phyloP scores from a whole-genome alignment of 2,797 vertebrate genomes.

The Semaprochilodus insignis region DNA sequence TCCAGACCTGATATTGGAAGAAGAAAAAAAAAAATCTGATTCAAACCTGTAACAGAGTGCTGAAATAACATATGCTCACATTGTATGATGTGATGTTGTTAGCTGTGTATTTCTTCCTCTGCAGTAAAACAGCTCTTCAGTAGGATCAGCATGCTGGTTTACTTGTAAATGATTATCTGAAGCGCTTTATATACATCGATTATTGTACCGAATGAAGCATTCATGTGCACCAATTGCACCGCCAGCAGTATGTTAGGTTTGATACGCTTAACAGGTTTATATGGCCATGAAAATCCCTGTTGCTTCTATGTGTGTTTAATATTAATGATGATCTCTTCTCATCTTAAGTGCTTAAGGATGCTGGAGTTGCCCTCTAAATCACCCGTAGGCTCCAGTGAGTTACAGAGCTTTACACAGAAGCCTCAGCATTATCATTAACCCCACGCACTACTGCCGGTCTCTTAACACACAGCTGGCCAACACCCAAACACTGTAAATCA shows the following conservation, averaged over 20 bases:
- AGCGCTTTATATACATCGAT: too few relatives aligned
- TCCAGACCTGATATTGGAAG: too few relatives aligned
- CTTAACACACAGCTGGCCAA: constrained; percentile 14
- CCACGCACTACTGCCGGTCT: not conserved
- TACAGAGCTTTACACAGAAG: constrained; percentile 15
- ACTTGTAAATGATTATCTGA: too few relatives aligned
- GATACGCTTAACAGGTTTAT: not conserved
- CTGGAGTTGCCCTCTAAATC: constrained; percentile 23
- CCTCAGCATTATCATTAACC: constrained; percentile 25
- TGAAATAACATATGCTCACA: too few relatives aligned
- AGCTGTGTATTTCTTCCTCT: too few relatives aligned
- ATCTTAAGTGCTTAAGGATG: constrained; percentile 29
- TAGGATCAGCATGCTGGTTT: too few relatives aligned
- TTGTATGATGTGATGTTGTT: too few relatives aligned
- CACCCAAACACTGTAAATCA: constrained; percentile 27
- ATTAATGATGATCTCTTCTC: constrained; percentile 38
- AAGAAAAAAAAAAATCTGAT: too few relatives aligned
- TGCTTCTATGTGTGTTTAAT: constrained; percentile 33
- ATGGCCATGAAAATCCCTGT: not conserved
- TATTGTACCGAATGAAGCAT: too few relatives aligned
- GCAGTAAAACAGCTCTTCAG: too few relatives aligned
- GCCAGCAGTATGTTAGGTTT: not conserved
- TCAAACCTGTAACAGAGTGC: too few relatives aligned
- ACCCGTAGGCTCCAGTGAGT: constrained; percentile 17
- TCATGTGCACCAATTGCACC: too few relatives aligned